phyloP scores from a whole-genome alignment of 2,888 invertebrate genomes.

The Panorpa germanica region DNA sequence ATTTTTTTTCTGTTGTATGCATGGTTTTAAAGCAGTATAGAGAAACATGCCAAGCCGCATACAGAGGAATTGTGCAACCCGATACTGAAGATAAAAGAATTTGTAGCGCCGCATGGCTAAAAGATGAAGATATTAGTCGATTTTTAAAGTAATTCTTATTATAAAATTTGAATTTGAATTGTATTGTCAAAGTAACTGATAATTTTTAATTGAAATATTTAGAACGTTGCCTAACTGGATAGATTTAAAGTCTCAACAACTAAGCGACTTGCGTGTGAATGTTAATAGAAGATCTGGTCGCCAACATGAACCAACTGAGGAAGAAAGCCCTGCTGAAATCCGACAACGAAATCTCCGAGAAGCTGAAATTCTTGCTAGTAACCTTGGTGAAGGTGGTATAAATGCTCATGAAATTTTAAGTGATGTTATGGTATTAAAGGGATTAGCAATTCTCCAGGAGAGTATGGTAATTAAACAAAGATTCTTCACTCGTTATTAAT shows the following conservation, averaged over 20 bases:
- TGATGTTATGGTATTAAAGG: constrained; percentile 63
- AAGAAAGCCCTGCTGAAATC: constrained; percentile 63
- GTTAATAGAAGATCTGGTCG: constrained; percentile 20
- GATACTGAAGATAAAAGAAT: constrained; percentile 60
- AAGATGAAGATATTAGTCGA: constrained; percentile 86
- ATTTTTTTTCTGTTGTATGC: constrained; percentile 52
- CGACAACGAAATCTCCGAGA: constrained; percentile 67
- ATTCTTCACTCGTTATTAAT: not conserved
- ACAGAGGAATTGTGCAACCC: constrained; percentile 56
- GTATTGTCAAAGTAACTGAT: constrained; percentile 1
- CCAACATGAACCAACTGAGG: constrained; percentile 36
- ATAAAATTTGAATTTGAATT: constrained; percentile 2
- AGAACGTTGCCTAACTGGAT: constrained; percentile 66
- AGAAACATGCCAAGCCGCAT: constrained; percentile 54
- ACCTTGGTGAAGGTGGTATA: constrained; percentile 75
- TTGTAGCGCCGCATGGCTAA: constrained; percentile 75
- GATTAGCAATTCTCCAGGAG: constrained; percentile 79
- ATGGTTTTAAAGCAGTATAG: constrained; percentile 50
- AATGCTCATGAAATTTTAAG: constrained; percentile 69
- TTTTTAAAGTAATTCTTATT: constrained; percentile 56
- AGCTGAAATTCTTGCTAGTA: constrained; percentile 83
- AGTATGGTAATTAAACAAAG: constrained; percentile 44
- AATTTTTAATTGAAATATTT: constrained; percentile 11
- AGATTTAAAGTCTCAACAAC: constrained; percentile 34
- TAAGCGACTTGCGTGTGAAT: constrained; percentile 19